A percentile compares a stretch with the other conserved stretches of the same genome.
Evolutionary conservation across 1,140 invertebrate species (phyloP).

Genomic region (Luehdorfia chinensis): DNA sequence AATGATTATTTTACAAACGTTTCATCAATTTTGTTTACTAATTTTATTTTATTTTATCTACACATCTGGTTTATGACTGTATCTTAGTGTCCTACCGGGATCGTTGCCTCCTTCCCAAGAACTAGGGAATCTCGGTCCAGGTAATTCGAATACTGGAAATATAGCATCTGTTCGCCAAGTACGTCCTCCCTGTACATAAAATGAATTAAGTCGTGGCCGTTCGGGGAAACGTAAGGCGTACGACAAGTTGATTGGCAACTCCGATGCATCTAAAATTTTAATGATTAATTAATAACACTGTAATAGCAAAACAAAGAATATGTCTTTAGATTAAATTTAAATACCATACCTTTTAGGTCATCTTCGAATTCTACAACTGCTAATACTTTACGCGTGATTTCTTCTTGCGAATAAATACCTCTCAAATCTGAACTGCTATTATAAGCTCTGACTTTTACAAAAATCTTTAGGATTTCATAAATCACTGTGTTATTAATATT

Average conservation of each 20-base stretch:
- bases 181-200: slow-evolving; percentile 46
- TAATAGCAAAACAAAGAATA: too few species aligned
- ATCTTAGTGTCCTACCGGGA: slow-evolving; percentile 77
- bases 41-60: too few species aligned
- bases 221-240: slow-evolving; percentile 81
- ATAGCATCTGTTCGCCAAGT: slow-evolving; percentile 81
- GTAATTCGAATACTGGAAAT: slow-evolving; percentile 81
- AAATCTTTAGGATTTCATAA: slow-evolving; percentile 35
- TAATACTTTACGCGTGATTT: slow-evolving; percentile 44
- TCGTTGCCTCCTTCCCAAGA: slow-evolving; percentile 63
- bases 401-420: slow-evolving; percentile 47
- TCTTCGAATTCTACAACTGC: slow-evolving; percentile 63
- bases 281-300: too few species aligned
- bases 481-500: slow-evolving; percentile 34
- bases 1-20: too few species aligned
- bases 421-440: slow-evolving; percentile 43
- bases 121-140: slow-evolving; percentile 80
- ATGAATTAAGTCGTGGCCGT: slow-evolving; percentile 72
- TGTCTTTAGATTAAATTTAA: too few species aligned
- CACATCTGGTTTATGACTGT: too few species aligned
- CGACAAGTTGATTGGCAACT: slow-evolving; percentile 58
- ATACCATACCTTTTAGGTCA: slow-evolving; percentile 38
- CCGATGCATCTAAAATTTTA: slow-evolving; percentile 38
- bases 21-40: too few species aligned
- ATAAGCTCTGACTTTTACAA: slow-evolving; percentile 42